Evolutionary conservation across 2,888 invertebrate genomes (phyloP), one percentile per base, ranked within the genome.

Genomic region (Eulithis prunata): DNA sequence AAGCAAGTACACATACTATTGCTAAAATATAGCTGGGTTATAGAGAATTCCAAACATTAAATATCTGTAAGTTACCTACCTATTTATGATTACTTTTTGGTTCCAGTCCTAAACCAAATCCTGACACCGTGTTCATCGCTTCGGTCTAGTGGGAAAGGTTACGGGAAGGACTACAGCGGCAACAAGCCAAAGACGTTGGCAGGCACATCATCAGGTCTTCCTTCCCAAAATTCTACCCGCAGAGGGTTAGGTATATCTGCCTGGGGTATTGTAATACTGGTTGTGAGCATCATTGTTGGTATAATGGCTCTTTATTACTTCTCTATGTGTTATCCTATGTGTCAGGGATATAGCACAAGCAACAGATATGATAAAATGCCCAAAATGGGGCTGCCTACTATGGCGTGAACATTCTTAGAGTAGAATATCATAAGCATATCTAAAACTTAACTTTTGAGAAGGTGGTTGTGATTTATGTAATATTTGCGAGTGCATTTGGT

Each of bases 261-360:
- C 0, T 96, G 95, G 94, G 95, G 95, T 21, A 94, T 96, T 38
- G 94, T 95, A 11, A 83, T 89, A n/a, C 75, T 95, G 10, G 83
- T 94, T 64, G 79, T 95, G 11, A 86, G 89, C 1, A 68, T 94
- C n/a, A 93, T 94, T 49, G 75, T 94, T 21, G 83, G 91, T 5
- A 90, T 91, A 69, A 88, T 94, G 81, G 93, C 93, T 0, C 89
- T 94, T 49, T 96, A 96, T 77, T 96, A 95, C 75, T 93, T 94
- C 69, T 93, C 95, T 41, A 93, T 95, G 73, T 95, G 95, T 75
- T 96, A 95, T 81, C 95, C 96, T 56, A 79, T 96, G 55, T 95
- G 95, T 73, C 91, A 93, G 70, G 72, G 67, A 13, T 71, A 66
- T 38, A 71, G 66, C 57, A 93, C 93, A 71, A 87, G 93, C 64